Percentiles rank a stretch among this genome's conserved stretches.
These are phyloP conservation scores for Labrus mixtus DNA, from an alignment of 2,113 vertebrate genomes.

Conservation along the genomic window DNA sequence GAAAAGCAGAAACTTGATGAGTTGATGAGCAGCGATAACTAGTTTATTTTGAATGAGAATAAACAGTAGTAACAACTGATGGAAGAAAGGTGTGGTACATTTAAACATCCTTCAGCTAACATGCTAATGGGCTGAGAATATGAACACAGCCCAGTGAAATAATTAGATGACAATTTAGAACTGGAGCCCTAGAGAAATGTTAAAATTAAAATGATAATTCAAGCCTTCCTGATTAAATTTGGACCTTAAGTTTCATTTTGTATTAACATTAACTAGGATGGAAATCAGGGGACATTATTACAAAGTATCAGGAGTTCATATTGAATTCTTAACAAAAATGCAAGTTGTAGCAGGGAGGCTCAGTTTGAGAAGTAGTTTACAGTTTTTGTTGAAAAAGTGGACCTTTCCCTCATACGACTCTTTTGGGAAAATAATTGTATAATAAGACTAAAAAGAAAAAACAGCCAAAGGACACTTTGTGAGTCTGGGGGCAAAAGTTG, in stretches of 20 bases:
- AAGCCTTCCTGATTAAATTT: slow-evolving; percentile 2
- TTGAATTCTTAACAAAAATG: neutral
- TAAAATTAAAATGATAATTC: neutral
- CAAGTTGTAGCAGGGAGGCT: too few relatives aligned
- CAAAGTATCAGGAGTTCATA: neutral
- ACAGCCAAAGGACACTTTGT: too few relatives aligned
- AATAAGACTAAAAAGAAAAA: too few relatives aligned
- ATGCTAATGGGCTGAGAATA: neutral
- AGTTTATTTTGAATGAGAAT: too few relatives aligned
- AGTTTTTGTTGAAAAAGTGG: neutral
- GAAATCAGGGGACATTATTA: neutral
- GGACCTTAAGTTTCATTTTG: neutral
- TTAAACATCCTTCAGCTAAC: neutral
- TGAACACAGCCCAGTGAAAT: neutral
- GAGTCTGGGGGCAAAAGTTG: too few relatives aligned
- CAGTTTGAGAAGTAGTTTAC: neutral
- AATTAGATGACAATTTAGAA: neutral
- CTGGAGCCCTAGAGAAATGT: neutral
- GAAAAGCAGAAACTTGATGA: too few relatives aligned
- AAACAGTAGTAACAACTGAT: neutral
- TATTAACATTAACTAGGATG: neutral
- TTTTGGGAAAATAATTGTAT: too few relatives aligned
- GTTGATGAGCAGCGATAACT: neutral
- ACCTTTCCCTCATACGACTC: neutral
- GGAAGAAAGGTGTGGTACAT: neutral